Evolutionary conservation across 2,888 invertebrate species (phyloP).

Genomic region (Cheilosia vernalis): DNA sequence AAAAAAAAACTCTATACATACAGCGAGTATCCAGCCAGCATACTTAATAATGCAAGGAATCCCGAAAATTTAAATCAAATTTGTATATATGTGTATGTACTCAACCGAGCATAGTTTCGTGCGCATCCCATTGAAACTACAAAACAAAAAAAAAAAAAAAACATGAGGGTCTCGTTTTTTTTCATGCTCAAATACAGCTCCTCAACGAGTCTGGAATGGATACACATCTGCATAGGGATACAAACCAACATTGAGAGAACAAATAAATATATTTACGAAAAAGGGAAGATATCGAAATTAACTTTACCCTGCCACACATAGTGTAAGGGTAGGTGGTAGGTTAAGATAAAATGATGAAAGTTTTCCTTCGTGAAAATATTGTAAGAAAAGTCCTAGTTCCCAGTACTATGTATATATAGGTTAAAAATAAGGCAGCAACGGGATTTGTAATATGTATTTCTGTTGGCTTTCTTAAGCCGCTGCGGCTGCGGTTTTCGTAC

Average conservation of each 20-base stretch:
- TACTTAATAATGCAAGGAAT: conserved; percentile 42
- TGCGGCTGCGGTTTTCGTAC: conserved; percentile 43
- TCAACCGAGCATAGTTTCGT: not conserved
- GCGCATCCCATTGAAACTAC: conserved; percentile 6
- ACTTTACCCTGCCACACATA: conserved; percentile 43
- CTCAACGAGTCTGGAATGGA: not conserved
- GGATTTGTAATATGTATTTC: conserved; percentile 53
- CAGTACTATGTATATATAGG: conserved; percentile 1
- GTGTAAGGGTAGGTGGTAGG: not conserved
- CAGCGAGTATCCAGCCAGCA: conserved; percentile 3
- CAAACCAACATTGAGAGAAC: conserved; percentile 35
- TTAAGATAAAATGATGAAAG: conserved; percentile 14
- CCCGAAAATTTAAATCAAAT: conserved; percentile 38
- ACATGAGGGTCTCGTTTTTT: not conserved
- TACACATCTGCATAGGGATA: conserved; percentile 28
- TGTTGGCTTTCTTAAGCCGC: conserved; percentile 52
- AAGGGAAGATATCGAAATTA: conserved; percentile 69
- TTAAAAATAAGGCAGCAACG: conserved; percentile 22
- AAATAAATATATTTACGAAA: conserved; percentile 55
- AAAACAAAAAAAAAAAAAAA: conserved; percentile 9
- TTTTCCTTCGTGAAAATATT: conserved; percentile 21
- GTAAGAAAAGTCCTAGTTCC: conserved; percentile 45
- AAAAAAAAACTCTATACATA: conserved; percentile 17
- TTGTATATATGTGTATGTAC: conserved; percentile 16
- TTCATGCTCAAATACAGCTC: not conserved